Evolutionary conservation across 2,888 invertebrate genomes (phyloP).

Genomic region (Drosophila acutilabella): DNA sequence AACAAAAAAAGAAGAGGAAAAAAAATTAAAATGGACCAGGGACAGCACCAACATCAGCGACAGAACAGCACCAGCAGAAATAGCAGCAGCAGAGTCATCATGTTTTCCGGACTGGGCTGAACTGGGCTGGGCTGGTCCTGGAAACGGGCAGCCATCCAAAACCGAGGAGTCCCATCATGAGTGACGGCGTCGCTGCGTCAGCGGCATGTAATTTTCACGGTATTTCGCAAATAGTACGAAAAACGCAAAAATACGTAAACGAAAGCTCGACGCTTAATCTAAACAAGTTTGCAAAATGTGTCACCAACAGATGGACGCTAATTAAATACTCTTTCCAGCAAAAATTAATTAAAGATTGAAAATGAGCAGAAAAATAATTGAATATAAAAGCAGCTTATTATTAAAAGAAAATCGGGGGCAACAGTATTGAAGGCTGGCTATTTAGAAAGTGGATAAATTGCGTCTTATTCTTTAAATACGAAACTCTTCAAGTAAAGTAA

Average conservation of each 20-base stretch:
- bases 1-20: slow-evolving; percentile 1
- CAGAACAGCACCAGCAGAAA: slow-evolving; percentile 1
- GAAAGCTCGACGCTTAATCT: slow-evolving; percentile 31
- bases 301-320: slow-evolving; percentile 5
- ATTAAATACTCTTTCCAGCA: slow-evolving; percentile 29
- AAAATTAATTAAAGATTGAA: too few species aligned
- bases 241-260: slow-evolving; percentile 56
- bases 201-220: slow-evolving; percentile 75
- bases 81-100: slow-evolving; percentile 7
- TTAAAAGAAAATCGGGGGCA: too few species aligned
- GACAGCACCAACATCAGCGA: slow-evolving; percentile 8
- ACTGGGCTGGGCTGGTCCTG: neutral
- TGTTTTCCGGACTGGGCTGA: neutral
- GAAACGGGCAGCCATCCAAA: slow-evolving; percentile 22
- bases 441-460: too few species aligned
- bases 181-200: slow-evolving; percentile 74
- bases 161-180: slow-evolving; percentile 61
- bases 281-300: slow-evolving; percentile 2
- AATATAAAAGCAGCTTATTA: neutral
- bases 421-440: too few species aligned
- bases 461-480: too few species aligned
- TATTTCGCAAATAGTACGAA: slow-evolving; percentile 69
- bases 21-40: slow-evolving; percentile 22
- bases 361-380: neutral
- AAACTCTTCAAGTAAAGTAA: too few species aligned